Evolutionary conservation across 2,113 vertebrate genomes (phyloP), one percentile per base, ranked within the genome.

Genomic region (Amphiprion percula): DNA sequence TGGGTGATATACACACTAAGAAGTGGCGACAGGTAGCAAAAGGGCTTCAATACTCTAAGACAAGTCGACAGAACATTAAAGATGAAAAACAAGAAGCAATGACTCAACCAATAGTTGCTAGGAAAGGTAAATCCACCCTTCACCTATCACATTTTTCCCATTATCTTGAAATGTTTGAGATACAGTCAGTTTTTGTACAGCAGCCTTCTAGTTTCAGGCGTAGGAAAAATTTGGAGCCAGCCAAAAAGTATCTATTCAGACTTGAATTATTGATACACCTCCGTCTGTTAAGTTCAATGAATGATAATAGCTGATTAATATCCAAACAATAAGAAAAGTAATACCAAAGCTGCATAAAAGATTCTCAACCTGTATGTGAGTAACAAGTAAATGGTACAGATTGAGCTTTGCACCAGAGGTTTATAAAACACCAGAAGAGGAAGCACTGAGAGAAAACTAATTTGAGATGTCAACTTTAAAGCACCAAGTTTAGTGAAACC

Each of bases 121-220:
- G 23, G 5, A 47, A 65, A 80, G 61, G 70, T 56, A 71, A 83
- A 80, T 85, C 80, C 77, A 81, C 77, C 64, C 63, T 49, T 75
- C 26, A 60, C 39, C n/a, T 17, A 17, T 74, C 41, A 68, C n/a
- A 62, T 44, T 78, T n/a, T 44, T 79, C 63, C 26, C 11, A 55
- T 39, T 17, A 26, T 67, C 9, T 30, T 14, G 9, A 21, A 21
- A 56, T 15, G 21, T 23, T 65, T 2, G 54, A 14, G 41, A 4
- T 26, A 26, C 28, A 10, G 23, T 21, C 8, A 41, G 33, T 7
- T 12, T 66, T 59, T 58, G 4, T 12, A 23, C 1, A 39, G 24
- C 10, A 19, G 12, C 19, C 3, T 1, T 23, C 6, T 52, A n/a
- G 14, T 53, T 77, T 64, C 8, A 66, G 14, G 19, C 4, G 28